phyloP scores from a whole-genome alignment of 2,888 invertebrate species.

The Chymomyza amoena region DNA sequence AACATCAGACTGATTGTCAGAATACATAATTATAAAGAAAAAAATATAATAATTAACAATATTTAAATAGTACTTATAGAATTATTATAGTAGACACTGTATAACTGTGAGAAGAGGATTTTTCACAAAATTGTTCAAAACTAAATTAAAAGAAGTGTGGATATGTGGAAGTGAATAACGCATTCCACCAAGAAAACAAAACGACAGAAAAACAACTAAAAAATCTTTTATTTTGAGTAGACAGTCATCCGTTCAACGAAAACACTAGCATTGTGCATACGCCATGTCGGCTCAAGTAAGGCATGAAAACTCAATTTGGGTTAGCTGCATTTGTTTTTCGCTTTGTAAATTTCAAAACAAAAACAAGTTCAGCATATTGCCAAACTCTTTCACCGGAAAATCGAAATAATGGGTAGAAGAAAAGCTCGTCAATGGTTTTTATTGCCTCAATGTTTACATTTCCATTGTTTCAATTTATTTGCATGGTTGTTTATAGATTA shows the following conservation, averaged over 20 bases:
- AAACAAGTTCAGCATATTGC: background rate
- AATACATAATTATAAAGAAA: background rate
- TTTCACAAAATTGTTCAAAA: slow-evolving; percentile 11
- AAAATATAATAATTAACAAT: background rate
- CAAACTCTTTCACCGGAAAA: background rate
- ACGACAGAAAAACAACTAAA: background rate
- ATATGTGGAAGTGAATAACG: slow-evolving; percentile 1
- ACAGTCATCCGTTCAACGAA: background rate
- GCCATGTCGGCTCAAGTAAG: background rate
- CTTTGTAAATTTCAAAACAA: background rate
- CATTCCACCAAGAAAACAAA: background rate
- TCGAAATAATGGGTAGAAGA: background rate
- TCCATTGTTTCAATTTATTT: slow-evolving; percentile 2
- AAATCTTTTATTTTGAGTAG: background rate
- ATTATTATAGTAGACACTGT: background rate
- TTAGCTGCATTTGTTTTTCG: background rate
- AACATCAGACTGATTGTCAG: background rate
- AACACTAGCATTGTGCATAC: slow-evolving; percentile 7
- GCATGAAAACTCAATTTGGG: background rate
- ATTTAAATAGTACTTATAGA: background rate
- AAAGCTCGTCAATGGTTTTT: slow-evolving; percentile 2
- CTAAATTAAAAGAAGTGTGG: slow-evolving; percentile 14
- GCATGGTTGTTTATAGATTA: slow-evolving; percentile 4
- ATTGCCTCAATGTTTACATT: slow-evolving; percentile 5
- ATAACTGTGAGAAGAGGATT: slow-evolving; percentile 4